Evolutionary conservation across 2,888 invertebrate genomes (phyloP).

Genomic region (Poecilus cupreus): DNA sequence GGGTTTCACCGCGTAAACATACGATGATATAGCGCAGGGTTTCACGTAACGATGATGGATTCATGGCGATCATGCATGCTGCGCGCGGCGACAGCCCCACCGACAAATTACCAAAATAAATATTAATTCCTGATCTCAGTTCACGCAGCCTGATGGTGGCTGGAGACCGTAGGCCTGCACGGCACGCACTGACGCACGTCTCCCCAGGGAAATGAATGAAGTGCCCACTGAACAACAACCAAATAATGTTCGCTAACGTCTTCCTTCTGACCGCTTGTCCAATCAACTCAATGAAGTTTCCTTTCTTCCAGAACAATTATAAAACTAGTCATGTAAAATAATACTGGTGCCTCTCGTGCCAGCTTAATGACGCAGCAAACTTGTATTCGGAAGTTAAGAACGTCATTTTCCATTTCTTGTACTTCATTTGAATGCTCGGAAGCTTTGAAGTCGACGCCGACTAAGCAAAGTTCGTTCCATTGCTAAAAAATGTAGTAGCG

Average conservation of each 20-base stretch:
- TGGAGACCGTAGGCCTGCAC: neutral
- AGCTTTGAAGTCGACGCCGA: neutral
- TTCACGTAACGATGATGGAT: constrained; percentile 49
- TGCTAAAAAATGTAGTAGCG: constrained; percentile 6
- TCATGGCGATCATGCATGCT: constrained; percentile 48
- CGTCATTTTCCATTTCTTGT: neutral
- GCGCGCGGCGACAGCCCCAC: constrained; percentile 44
- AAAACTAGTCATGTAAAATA: too few relatives aligned
- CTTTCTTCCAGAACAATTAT: too few relatives aligned
- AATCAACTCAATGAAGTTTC: too few relatives aligned
- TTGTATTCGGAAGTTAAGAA: neutral
- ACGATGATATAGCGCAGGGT: constrained; percentile 23
- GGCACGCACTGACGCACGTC: neutral
- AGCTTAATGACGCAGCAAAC: neutral
- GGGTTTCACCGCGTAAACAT: neutral
- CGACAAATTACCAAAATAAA: constrained; percentile 60
- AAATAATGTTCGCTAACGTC: too few relatives aligned
- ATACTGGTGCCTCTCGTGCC: too few relatives aligned
- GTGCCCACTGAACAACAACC: neutral
- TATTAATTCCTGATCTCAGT: constrained; percentile 56
- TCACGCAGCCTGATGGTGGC: neutral
- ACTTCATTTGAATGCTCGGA: neutral
- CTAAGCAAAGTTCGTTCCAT: constrained; percentile 15
- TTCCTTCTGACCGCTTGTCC: too few relatives aligned
- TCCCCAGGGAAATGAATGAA: constrained; percentile 1